These are phyloP conservation scores for Loris lydekkerianus DNA, from an alignment of 2,797 vertebrate species.

Conservation along the genomic window DNA sequence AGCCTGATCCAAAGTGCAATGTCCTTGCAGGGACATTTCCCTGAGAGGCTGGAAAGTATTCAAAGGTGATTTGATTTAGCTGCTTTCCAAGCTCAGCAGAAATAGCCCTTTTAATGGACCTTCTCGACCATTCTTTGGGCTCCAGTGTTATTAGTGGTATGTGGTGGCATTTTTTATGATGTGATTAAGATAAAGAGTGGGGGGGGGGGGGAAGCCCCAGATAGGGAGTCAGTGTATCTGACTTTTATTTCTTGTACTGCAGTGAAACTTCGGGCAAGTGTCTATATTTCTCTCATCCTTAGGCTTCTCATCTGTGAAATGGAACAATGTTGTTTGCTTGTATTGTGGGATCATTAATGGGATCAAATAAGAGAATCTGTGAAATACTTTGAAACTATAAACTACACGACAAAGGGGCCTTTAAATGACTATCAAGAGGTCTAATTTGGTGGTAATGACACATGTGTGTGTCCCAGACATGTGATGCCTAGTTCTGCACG, in stretches of 20 bases:
- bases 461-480: neutral
- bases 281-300: neutral
- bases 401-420: neutral
- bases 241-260: neutral
- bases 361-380: neutral
- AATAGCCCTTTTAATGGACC: neutral
- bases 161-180: neutral
- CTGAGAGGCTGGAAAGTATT: conserved; percentile 49
- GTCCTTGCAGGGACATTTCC: conserved; percentile 48
- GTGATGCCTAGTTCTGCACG: neutral
- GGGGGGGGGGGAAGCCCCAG: neutral
- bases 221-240: neutral
- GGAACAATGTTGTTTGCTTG: neutral
- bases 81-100: conserved; percentile 5
- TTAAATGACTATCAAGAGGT: neutral
- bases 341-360: neutral
- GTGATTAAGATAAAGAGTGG: conserved; percentile 31
- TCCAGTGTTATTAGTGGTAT: neutral
- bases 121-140: neutral
- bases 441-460: neutral
- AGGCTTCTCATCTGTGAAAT: neutral
- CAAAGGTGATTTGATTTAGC: conserved; percentile 31
- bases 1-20: neutral
- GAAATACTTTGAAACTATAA: neutral
- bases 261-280: neutral